phyloP scores from a whole-genome alignment of 2,797 vertebrate species.

The Tenualosa ilisha region DNA sequence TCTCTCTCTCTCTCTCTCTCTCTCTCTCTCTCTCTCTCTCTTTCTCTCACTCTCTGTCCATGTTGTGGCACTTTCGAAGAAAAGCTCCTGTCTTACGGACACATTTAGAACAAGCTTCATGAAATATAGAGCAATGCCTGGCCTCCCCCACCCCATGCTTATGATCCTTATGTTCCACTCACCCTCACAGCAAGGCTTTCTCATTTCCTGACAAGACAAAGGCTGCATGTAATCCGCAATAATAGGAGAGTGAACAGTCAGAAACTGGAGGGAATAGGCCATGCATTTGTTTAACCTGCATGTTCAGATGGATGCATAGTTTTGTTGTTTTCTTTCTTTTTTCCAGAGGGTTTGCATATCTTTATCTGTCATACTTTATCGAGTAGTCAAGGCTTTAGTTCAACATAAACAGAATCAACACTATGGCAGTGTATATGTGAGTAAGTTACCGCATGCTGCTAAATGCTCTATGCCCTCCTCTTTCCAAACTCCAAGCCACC shows the following conservation, averaged over 20 bases:
- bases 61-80: slow-evolving; percentile 13
- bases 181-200: slow-evolving; percentile 40
- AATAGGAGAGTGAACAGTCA: background rate
- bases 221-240: background rate
- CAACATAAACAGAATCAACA: no score
- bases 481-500: background rate
- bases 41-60: background rate
- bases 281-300: background rate
- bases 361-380: no score
- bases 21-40: background rate
- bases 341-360: no score
- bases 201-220: slow-evolving; percentile 31
- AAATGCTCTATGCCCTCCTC: no score
- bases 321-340: no score
- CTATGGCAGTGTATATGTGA: no score
- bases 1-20: background rate
- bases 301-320: background rate
- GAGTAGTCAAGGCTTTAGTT: no score
- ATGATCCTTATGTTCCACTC: background rate
- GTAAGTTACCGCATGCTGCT: no score
- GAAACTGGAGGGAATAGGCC: background rate
- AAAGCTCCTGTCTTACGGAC: background rate
- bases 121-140: background rate
- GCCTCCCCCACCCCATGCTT: background rate
- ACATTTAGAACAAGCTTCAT: background rate